Base-by-base conservation (phyloP, 2,113 vertebrate genomes). In the Nanorana parkeri region DNA sequence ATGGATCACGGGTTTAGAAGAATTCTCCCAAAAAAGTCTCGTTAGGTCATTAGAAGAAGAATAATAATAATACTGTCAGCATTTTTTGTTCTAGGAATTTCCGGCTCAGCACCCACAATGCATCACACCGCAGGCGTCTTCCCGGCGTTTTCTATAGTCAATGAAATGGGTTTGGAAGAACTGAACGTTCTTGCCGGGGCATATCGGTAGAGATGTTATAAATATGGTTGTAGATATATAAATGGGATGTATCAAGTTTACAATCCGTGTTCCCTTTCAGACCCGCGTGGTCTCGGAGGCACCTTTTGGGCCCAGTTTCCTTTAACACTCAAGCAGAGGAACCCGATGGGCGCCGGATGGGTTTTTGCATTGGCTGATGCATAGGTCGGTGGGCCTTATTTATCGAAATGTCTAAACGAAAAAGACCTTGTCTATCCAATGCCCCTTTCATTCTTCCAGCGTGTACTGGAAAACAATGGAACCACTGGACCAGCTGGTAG, bases 341-440 rank as follows among this genome's bases (percentile, higher is more conserved):
- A 8, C n/a, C n/a, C n/a, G n/a, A n/a, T n/a, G n/a, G n/a, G n/a
- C n/a, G n/a, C n/a, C 21, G 15, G 28, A 26, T 32, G 28, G 41
- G 11, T 36, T 19, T 29, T 67, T 78, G 77, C 65, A 78, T 78
- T 78, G 77, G 16, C 41, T 66, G 63, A 66, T 67, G 77, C 78
- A 63, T 81, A 65, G 58, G 17, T 47, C 8, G 41, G 41, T 47
- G 41, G 41, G 41, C 10, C 6, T 47, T 15, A 47, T 47, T 47
- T 47, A 47, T 47, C 41, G 8, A 47, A 47, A 47, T 47, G 41
- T 47, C 41, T 47, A 10, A 47, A 36, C 5, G 32, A 36, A 36
- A 7, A 36, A 47, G 6, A 36, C 6, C 32, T 36, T 36, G 32
- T 6, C 32, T 36, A 4, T 3, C 6, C n/a, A n/a, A n/a, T n/a